Evolutionary conservation across 1,140 invertebrate genomes (phyloP), one percentile per base, ranked within the genome.

Genomic region (Latrodectus geometricus): DNA sequence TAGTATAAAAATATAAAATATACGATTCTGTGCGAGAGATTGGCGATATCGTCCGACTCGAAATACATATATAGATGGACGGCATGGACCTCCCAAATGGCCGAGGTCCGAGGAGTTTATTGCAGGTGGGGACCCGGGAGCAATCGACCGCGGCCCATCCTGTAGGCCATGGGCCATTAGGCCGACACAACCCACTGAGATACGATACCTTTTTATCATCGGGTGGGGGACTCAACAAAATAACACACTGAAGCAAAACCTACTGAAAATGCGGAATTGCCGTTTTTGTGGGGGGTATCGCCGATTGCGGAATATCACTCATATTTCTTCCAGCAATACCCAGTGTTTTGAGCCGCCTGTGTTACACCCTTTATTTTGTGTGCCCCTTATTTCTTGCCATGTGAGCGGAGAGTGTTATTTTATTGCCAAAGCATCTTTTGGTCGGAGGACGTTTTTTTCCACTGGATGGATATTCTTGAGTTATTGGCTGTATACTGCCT

Each of bases 321-420:
- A 70, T 70, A 70, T 70, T 70, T 70, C 69, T 70, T 70, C 12
- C 0, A 17, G 54, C 54, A 61, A 14, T 70, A n/a, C 14, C 69
- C 69, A 70, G 69, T 70, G 69, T 70, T 70, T 70, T 70, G 69
- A 70, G 69, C 69, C 21, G 20, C 17, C 35, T 70, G 35, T 70
- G 69, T 70, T 70, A 70, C 69, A 70, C 69, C 69, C 69, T 70
- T 70, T 23, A 70, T 70, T 70, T 70, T 70, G 69, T 23, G 20
- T 17, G 65, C 17, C 17, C 65, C 65, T 20, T 66, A 66, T n/a
- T n/a, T n/a, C 17, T 11, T 70, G 20, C 69, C 21, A 21, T 70
- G 15, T 70, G 20, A 23, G 14, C 35, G 11, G 69, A 12, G 21
- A 70, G 69, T 70, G 69, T 5, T 21, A 14, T 23, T 70, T 70